Evolutionary conservation across 2,113 vertebrate genomes (phyloP).

Genomic region (Grantiella picta): DNA sequence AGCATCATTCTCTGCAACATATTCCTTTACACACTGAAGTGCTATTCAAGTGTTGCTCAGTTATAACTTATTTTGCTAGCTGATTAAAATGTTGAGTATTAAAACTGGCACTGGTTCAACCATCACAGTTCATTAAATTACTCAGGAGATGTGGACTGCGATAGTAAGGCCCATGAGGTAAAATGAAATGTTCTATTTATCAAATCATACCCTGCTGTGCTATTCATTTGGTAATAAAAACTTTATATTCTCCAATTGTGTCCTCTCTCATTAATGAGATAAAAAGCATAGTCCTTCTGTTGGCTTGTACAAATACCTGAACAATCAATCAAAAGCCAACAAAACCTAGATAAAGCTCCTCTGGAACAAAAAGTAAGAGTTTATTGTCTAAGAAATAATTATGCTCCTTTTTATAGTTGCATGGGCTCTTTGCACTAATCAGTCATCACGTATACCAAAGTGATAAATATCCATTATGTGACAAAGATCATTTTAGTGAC

Average conservation of each 20-base stretch:
- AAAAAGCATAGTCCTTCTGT: constrained; percentile 43
- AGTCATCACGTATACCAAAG: neutral
- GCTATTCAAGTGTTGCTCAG: constrained; percentile 21
- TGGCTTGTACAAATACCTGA: constrained; percentile 27
- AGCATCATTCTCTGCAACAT: neutral
- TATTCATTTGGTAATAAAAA: constrained; percentile 68
- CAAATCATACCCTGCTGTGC: constrained; percentile 54
- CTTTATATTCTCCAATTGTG: constrained; percentile 49
- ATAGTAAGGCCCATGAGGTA: constrained; percentile 25
- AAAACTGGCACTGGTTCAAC: constrained; percentile 55
- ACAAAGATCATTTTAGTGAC: neutral
- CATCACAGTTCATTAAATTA: constrained; percentile 47
- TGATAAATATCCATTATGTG: neutral
- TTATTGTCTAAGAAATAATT: neutral
- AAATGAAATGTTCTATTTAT: constrained; percentile 66
- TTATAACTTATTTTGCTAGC: constrained; percentile 41
- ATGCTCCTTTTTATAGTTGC: neutral
- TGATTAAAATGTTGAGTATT: constrained; percentile 53
- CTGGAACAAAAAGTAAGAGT: neutral
- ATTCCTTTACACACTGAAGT: neutral
- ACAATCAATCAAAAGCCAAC: constrained; percentile 22
- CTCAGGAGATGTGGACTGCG: constrained; percentile 30
- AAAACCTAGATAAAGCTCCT: neutral
- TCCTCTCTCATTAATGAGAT: constrained; percentile 60
- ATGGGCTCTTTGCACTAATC: neutral